phyloP scores from a whole-genome alignment of 2,797 vertebrate species.

The Anguilla anguilla region DNA sequence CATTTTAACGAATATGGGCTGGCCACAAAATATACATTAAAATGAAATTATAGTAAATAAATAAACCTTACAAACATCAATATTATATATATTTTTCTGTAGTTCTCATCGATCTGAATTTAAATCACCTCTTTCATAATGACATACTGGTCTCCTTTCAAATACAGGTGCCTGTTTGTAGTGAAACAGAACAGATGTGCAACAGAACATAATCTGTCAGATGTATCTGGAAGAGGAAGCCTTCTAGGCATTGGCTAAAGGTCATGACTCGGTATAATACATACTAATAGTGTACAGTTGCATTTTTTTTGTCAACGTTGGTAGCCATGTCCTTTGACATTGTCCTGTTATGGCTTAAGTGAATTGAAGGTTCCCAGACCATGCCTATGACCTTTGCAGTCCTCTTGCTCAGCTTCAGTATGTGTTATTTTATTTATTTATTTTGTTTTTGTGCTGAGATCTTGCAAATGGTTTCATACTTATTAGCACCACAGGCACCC shows the following conservation, averaged over 20 bases:
- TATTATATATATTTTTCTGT: not conserved
- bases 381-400: slow-evolving; percentile 33
- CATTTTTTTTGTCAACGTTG: slow-evolving; percentile 36
- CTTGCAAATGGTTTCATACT: not conserved
- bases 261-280: not conserved
- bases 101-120: not conserved
- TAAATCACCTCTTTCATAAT: not conserved
- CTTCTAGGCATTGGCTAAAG: slow-evolving; percentile 5
- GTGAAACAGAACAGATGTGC: not conserved
- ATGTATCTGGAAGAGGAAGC: slow-evolving; percentile 3
- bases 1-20: not conserved
- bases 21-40: not conserved
- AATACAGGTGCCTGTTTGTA: not conserved
- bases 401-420: not conserved
- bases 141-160: not conserved
- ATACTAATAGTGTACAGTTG: not conserved
- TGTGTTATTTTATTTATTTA: not conserved
- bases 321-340: slow-evolving; percentile 20
- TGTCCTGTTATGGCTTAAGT: slow-evolving; percentile 40
- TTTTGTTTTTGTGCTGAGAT: not conserved
- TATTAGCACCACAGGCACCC: not conserved
- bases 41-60: not conserved
- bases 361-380: slow-evolving; percentile 45
- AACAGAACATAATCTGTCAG: not conserved
- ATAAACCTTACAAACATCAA: not conserved